Evolutionary conservation across 1,140 invertebrate genomes (phyloP), one percentile per base, ranked within the genome.

Genomic region (Caenorhabditis latens): DNA sequence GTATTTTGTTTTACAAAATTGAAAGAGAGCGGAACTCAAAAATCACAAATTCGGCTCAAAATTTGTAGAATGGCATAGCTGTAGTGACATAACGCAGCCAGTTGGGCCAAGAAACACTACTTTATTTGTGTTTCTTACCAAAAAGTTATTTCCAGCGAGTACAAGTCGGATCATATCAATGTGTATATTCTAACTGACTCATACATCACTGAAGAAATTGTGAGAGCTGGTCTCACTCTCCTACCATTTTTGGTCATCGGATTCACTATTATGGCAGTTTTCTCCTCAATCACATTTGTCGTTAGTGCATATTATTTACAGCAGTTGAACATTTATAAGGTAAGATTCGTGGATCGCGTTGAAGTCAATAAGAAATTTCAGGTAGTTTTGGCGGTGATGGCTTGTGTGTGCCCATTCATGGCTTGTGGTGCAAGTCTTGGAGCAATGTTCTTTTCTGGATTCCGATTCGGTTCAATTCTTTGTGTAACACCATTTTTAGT

Each of bases 331-430:
- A 42, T 83, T 61, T 61, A 85, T 61, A 89, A 88, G 84, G 88
- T 86, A 40, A 21, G 7, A 24, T 84, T 24, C 3, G 9, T 55
- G 8, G 14, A 57, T 32, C 14, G 14, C 42, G 48, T n/a, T 11
- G 4, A 65, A 21, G 5, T 43, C 3, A 48, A n/a, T 5, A 13
- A 16, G 6, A 42, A 42, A 46, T 85, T 86, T 46, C 24, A 91
- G 90, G 40, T 90, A 9, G 61, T 90, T 2, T 84, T 91, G 4
- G 91, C 91, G 8, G 50, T 91, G 13, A 85, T 91, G 57, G 91
- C 89, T 42, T 90, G 91, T 79, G 88, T 90, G 9, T 88, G 89
- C 82, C 91, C 91, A n/a, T 92, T 92, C 85, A 92, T 92, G 91
- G 91, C 91, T 4, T 90, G 89, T 67, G 90, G 92, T 43, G 91